Percentiles rank a stretch among this genome's conserved stretches.
Conservation (phyloP, 1,140 invertebrate genomes). For the Euwallacea similis region DNA sequence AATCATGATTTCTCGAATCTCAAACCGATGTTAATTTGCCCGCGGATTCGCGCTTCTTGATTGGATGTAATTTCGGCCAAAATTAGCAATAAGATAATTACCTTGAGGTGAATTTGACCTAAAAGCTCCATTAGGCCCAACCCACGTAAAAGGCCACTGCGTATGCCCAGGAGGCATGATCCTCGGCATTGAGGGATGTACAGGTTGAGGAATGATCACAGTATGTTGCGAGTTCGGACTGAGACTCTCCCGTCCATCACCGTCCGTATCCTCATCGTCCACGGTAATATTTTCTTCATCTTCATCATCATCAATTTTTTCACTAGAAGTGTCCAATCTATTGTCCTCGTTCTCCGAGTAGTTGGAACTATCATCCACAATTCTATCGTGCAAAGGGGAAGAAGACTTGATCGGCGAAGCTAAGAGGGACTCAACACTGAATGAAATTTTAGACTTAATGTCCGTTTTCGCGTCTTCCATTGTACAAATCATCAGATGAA, state of each 20-base stretch:
- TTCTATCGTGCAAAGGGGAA: conserved; percentile 35
- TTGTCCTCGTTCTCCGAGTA: conserved; percentile 42
- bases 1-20: too few species aligned
- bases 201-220: conserved; percentile 51
- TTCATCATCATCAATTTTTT: conserved; percentile 45
- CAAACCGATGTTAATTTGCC: too few species aligned
- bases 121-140: conserved; percentile 43
- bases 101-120: conserved; percentile 50
- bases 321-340: conserved; percentile 42
- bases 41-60: too few species aligned
- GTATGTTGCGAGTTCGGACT: conserved; percentile 49
- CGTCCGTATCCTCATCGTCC: conserved; percentile 49
- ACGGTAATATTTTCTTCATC: conserved; percentile 51
- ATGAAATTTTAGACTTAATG: conserved; percentile 52
- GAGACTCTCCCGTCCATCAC: conserved; percentile 49
- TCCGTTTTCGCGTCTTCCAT: conserved; percentile 52
- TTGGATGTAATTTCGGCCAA: too few species aligned
- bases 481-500: conserved; percentile 36
- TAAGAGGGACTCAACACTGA: conserved; percentile 53
- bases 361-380: conserved; percentile 35
- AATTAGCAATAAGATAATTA: conserved; percentile 33
- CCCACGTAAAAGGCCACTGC: conserved; percentile 51
- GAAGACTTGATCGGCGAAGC: conserved; percentile 39
- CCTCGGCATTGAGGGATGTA: conserved; percentile 51
- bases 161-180: conserved; percentile 43